phyloP scores from a whole-genome alignment of 2,888 invertebrate species.

The Zootermopsis nevadensis region DNA sequence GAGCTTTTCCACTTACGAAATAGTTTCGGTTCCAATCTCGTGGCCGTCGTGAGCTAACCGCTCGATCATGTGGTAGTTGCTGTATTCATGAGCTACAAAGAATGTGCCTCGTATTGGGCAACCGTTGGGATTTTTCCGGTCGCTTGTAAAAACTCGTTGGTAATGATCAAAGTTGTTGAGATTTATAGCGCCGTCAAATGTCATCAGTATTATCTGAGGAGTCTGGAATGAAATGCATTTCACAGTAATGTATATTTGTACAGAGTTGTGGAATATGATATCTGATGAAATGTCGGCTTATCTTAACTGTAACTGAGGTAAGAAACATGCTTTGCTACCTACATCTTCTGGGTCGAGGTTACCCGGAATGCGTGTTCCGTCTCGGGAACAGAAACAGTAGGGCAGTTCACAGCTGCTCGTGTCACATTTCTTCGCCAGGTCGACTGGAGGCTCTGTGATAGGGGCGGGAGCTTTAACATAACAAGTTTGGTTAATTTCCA shows the following conservation, averaged over 20 bases:
- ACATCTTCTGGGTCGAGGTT: slow-evolving; percentile 86
- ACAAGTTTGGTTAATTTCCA: neutral
- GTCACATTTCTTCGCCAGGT: slow-evolving; percentile 85
- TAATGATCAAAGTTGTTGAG: slow-evolving; percentile 91
- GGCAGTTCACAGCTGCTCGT: slow-evolving; percentile 80
- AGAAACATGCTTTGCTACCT: slow-evolving; percentile 57
- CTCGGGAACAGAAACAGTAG: slow-evolving; percentile 92
- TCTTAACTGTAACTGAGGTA: no score
- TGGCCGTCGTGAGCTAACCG: slow-evolving; percentile 89
- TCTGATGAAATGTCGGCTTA: no score
- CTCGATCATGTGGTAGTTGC: slow-evolving; percentile 94
- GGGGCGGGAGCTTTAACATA: slow-evolving; percentile 77
- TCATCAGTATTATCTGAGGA: slow-evolving; percentile 92
- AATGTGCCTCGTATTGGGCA: slow-evolving; percentile 92
- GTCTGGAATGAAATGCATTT: slow-evolving; percentile 69
- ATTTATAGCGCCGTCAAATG: slow-evolving; percentile 94
- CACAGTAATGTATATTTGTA: neutral
- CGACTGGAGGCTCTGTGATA: slow-evolving; percentile 82
- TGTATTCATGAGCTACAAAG: slow-evolving; percentile 89
- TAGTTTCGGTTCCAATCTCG: slow-evolving; percentile 80
- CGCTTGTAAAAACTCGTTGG: slow-evolving; percentile 83
- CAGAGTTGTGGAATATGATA: no score
- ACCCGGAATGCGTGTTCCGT: slow-evolving; percentile 89
- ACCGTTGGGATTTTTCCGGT: slow-evolving; percentile 88
- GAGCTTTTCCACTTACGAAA: slow-evolving; percentile 70